A percentile compares a stretch with the other conserved stretches of the same genome.
phyloP scores from a whole-genome alignment of 2,797 vertebrate species.

The Parambassis ranga region DNA sequence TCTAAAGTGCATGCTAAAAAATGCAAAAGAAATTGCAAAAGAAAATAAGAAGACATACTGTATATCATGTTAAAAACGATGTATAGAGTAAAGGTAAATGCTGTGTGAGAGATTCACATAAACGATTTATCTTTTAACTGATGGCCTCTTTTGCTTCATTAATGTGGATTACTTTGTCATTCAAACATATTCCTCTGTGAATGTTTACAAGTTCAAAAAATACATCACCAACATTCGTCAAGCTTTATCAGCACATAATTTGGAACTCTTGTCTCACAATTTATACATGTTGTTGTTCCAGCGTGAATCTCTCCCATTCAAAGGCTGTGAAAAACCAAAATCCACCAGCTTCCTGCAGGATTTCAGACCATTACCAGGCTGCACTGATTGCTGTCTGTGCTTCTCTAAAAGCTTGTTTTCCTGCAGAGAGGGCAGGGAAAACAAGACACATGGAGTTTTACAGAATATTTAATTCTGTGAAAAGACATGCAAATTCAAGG shows the following conservation, averaged over 20 bases:
- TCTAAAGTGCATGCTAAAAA: slow-evolving; percentile 89
- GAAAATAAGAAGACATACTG: slow-evolving; percentile 37
- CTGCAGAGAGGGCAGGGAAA: neutral
- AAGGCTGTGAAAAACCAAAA: neutral
- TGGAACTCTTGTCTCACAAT: no score
- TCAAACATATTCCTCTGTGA: no score
- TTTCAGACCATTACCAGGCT: neutral
- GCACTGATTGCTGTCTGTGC: neutral
- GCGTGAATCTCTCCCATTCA: neutral
- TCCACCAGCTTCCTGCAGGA: neutral
- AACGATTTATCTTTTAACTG: slow-evolving; percentile 78
- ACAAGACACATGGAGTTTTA: neutral
- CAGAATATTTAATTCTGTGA: neutral
- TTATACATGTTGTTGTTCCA: neutral
- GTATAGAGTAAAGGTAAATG: slow-evolving; percentile 75
- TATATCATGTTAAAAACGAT: slow-evolving; percentile 70
- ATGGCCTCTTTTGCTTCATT: slow-evolving; percentile 36
- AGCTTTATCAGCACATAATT: no score
- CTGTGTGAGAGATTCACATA: slow-evolving; percentile 78
- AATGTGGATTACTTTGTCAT: no score
- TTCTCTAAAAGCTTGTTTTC: neutral
- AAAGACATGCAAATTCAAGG: neutral
- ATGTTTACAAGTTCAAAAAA: no score
- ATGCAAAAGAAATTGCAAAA: slow-evolving; percentile 62
- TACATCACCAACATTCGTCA: no score